Evolutionary conservation across 2,888 invertebrate species (phyloP).

Genomic region (Pristionchus japonicus): DNA sequence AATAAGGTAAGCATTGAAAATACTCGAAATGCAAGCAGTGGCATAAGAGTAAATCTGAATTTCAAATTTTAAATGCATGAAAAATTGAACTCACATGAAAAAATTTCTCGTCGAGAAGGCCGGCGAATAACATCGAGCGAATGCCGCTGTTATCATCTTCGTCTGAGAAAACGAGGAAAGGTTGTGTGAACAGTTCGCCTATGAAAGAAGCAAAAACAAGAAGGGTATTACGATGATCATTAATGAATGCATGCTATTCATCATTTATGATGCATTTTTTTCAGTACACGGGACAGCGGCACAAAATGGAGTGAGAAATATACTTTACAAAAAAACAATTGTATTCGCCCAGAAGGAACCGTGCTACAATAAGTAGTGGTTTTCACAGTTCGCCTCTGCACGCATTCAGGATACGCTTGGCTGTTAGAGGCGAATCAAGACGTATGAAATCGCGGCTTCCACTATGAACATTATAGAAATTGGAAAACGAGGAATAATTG

Average conservation of each 20-base stretch:
- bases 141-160: too few species aligned
- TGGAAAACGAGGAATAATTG: neutral
- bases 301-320: too few species aligned
- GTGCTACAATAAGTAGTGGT: too few species aligned
- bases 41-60: neutral
- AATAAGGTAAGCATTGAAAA: neutral
- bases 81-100: neutral
- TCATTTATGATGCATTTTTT: too few species aligned
- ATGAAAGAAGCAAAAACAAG: too few species aligned
- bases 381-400: neutral
- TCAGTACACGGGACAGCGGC: too few species aligned
- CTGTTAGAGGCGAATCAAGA: slow-evolving; percentile 13
- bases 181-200: too few species aligned
- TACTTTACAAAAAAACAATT: too few species aligned
- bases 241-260: too few species aligned
- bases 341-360: too few species aligned
- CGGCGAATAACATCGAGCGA: neutral
- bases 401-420: neutral
- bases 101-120: neutral
- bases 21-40: neutral
- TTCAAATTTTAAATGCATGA: neutral
- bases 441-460: neutral
- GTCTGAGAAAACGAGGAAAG: too few species aligned
- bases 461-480: neutral
- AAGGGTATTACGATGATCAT: too few species aligned